These are phyloP conservation scores for Drosophila colorata DNA, from an alignment of 2,888 invertebrate species.

Conservation along the genomic window DNA sequence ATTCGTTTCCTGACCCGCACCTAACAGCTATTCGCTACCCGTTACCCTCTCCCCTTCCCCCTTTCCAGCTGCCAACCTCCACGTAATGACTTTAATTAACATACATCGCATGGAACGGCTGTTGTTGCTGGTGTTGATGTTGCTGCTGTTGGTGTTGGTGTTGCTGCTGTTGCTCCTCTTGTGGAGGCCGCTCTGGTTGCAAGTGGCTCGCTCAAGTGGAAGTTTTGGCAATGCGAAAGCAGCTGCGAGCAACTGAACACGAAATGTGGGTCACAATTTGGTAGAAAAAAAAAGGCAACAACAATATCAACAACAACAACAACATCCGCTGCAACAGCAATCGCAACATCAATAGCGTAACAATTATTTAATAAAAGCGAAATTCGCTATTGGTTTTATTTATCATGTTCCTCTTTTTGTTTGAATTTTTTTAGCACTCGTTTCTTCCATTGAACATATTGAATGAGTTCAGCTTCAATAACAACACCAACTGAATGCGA, in stretches of 20 bases:
- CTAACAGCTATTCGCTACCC: not conserved
- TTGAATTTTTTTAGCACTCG: not conserved
- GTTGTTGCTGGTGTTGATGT: constrained; percentile 12
- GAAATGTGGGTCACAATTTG: constrained; percentile 56
- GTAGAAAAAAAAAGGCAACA: constrained; percentile 2
- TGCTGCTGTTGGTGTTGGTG: constrained; percentile 3
- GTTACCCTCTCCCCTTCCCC: not conserved
- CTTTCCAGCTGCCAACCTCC: constrained; percentile 37
- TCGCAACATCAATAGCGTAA: not conserved
- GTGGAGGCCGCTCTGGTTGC: constrained; percentile 24
- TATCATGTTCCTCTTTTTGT: not conserved
- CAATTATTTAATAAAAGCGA: constrained; percentile 17
- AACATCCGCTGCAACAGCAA: constrained; percentile 18
- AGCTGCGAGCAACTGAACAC: constrained; percentile 15
- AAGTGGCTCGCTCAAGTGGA: constrained; percentile 50
- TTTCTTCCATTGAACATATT: not conserved
- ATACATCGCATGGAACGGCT: constrained; percentile 42
- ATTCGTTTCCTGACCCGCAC: not conserved
- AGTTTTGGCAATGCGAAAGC: constrained; percentile 34
- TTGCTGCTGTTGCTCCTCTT: constrained; percentile 8
- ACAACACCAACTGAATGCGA: not conserved
- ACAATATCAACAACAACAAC: too few relatives aligned
- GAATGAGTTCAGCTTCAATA: not conserved
- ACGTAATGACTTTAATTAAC: constrained; percentile 74
- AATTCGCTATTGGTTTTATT: constrained; percentile 10